phyloP scores from a whole-genome alignment of 37 sponge, comb jelly and placozoan species.

The Geodia barretti region DNA sequence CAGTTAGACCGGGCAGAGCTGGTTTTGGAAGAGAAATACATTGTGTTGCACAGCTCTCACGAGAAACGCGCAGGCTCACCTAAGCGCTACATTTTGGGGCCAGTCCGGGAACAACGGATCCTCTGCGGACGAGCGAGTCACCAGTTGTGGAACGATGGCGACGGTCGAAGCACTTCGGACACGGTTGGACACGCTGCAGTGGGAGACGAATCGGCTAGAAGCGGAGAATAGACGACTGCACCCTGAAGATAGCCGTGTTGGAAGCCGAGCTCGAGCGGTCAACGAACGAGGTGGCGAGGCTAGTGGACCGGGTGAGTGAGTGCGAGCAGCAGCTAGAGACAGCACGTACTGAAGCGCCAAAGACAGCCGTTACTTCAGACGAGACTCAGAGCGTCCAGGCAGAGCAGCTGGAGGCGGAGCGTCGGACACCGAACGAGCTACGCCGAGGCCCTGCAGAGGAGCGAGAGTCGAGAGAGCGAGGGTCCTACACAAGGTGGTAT shows the following conservation, averaged over 20 bases:
- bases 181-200: not conserved
- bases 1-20: no score
- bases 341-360: not conserved
- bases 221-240: conserved; percentile 6
- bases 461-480: not conserved
- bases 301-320: not conserved
- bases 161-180: not conserved
- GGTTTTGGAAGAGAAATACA: no score
- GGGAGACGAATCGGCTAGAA: conserved; percentile 4
- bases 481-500: no score
- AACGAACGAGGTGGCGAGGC: not conserved
- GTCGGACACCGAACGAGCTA: not conserved
- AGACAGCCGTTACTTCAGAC: no score
- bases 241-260: not conserved
- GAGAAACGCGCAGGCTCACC: no score
- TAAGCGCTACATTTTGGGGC: conserved; percentile 14
- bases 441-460: not conserved
- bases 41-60: no score
- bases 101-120: not conserved
- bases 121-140: not conserved
- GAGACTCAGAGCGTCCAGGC: not conserved
- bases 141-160: not conserved
- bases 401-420: not conserved
- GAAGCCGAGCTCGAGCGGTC: conserved; percentile 8
- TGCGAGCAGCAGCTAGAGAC: not conserved